Conservation (phyloP, 2,888 invertebrate species). For the Dryomyza anilis region DNA sequence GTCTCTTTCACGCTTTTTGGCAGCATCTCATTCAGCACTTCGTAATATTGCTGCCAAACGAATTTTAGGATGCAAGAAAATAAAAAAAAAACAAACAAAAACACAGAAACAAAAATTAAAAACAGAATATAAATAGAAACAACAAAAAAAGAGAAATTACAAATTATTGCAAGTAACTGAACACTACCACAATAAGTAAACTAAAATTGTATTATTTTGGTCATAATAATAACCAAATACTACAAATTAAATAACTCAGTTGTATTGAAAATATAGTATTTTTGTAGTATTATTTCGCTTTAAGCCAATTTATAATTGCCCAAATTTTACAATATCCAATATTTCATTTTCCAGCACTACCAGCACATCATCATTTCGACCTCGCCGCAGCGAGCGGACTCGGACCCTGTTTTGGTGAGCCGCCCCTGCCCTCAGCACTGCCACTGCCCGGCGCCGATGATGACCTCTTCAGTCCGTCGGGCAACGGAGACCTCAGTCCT, state of each 20-base stretch:
- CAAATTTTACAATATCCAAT: no score
- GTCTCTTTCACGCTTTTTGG: no score
- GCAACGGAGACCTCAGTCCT: constrained; percentile 65
- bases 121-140: neutral
- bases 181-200: neutral
- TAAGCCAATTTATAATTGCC: no score
- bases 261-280: no score
- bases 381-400: constrained; percentile 71
- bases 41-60: no score
- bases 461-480: constrained; percentile 79
- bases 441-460: constrained; percentile 80
- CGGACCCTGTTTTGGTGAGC: constrained; percentile 69
- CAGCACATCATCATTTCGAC: constrained; percentile 67
- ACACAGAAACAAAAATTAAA: neutral
- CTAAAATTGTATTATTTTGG: neutral
- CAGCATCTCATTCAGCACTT: no score
- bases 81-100: neutral
- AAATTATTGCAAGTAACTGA: neutral
- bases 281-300: no score
- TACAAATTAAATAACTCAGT: no score
- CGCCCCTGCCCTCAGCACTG: constrained; percentile 70
- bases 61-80: no score
- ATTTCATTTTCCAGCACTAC: constrained; percentile 56
- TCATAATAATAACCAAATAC: neutral
- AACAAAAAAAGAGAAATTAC: neutral